Base-by-base conservation (phyloP, 2,888 invertebrate species). In the Sicus ferrugineus region DNA sequence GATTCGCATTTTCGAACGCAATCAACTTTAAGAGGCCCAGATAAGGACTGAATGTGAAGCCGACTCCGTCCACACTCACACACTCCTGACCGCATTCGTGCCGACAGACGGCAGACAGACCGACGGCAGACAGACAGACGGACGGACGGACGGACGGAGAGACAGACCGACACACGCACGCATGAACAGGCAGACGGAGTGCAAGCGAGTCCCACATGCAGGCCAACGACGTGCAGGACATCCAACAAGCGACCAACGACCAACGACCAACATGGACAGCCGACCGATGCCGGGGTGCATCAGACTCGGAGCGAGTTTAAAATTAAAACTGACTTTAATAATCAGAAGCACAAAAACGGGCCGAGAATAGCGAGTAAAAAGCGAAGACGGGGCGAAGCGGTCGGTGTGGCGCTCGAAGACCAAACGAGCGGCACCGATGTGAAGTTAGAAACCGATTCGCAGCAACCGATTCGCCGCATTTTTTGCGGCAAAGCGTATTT, bases 271-370 rank as follows among this genome's bases (percentile, higher is more conserved):
- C 28, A 21, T 9, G 54, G 54, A 30, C n/a, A n/a, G n/a, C 38
- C 9, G 38, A 38, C 23, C 14, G n/a, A 28, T 82, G 81, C 81
- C 82, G 81, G 80, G 80, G 78, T 81, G 81, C 81, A 82, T 81
- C 80, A 78, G 77, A 72, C 78, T 78, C 74, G 81, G 80, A 80
- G n/a, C 78, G 78, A 77, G 77, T 78, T 78, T 79, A 80, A 81
- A 81, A 81, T 81, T 79, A 80, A 81, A 82, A 82, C 77, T 78
- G 81, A 80, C 81, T 81, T 80, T 79, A 80, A 80, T 79, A 79
- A 81, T 70, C 70, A 56, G 46, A 9, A 31, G 31, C 21, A 31
- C 30, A 42, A 46, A 28, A 31, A 23, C n/a, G 28, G 30, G n/a
- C n/a, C n/a, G 23, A 71, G 52, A 66, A 68, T 56, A 52, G 19